Evolutionary conservation across 2,888 invertebrate species (phyloP).

Genomic region (Nasonia oneida): DNA sequence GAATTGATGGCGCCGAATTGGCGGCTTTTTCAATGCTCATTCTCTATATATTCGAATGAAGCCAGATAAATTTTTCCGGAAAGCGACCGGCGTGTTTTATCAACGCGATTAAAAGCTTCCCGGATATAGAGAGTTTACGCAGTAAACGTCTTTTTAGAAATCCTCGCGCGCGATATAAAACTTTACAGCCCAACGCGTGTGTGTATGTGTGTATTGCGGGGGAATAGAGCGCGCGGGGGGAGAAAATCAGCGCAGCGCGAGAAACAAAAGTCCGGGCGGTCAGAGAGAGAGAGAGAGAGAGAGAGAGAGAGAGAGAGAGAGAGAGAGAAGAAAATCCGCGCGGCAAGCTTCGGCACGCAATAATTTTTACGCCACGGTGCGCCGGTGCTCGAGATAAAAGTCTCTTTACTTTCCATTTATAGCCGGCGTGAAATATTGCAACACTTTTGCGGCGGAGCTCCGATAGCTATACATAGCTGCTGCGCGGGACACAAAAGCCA

Average conservation of each 20-base stretch:
- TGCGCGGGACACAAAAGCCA: background rate
- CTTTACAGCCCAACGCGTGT: background rate
- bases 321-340: constrained; percentile 23
- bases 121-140: background rate
- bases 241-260: background rate
- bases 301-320: constrained; percentile 18
- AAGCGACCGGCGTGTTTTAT: background rate
- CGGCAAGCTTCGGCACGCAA: constrained; percentile 37
- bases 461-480: background rate
- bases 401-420: constrained; percentile 52
- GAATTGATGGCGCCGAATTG: constrained; percentile 43
- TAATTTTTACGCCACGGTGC: constrained; percentile 35
- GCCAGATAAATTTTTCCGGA: background rate
- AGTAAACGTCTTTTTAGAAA: background rate
- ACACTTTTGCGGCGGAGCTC: background rate
- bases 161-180: background rate
- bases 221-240: background rate
- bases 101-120: background rate
- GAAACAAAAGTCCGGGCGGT: background rate
- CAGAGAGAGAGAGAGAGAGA: constrained; percentile 22
- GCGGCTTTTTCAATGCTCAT: constrained; percentile 28
- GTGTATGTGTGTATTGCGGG: background rate
- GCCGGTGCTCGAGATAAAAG: constrained; percentile 44
- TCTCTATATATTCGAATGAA: background rate
- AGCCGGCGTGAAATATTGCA: constrained; percentile 30